Evolutionary conservation across 2,797 vertebrate species (phyloP).

Genomic region (Neolamprologus multifasciatus): DNA sequence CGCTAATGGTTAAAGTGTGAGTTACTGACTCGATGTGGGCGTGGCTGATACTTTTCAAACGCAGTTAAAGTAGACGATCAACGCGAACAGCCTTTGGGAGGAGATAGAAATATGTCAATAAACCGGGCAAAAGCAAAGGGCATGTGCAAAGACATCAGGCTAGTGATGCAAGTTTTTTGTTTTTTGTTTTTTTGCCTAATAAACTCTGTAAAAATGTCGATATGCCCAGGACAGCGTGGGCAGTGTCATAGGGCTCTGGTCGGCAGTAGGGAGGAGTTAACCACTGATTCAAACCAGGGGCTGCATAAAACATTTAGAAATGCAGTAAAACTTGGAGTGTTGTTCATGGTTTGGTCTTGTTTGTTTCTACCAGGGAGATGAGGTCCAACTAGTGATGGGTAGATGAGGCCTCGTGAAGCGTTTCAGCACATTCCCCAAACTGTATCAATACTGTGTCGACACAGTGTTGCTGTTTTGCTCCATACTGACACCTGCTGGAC

Average conservation of each 20-base stretch:
- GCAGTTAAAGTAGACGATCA: not conserved
- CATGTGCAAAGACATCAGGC: not conserved
- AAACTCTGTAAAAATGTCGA: not conserved
- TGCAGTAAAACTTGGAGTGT: not conserved
- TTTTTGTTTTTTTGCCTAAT: not conserved
- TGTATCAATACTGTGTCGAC: too few species aligned
- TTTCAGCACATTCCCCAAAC: too few species aligned
- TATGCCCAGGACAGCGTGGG: not conserved
- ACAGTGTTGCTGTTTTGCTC: too few species aligned
- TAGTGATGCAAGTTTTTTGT: rapidly evolving
- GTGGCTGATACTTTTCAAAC: not conserved
- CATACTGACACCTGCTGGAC: too few species aligned
- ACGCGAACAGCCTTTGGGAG: not conserved
- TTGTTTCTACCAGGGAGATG: not conserved
- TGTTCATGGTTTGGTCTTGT: not conserved
- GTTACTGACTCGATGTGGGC: not conserved
- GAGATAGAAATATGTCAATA: not conserved
- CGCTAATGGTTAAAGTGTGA: not conserved
- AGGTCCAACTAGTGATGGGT: not conserved
- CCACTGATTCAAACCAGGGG: not conserved
- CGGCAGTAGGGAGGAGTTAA: not conserved
- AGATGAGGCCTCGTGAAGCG: too few species aligned
- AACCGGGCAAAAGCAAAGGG: not conserved
- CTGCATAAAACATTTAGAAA: not conserved
- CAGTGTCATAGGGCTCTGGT: not conserved